Conservation (phyloP, 2,113 vertebrate species). For the Mus pahari region DNA sequence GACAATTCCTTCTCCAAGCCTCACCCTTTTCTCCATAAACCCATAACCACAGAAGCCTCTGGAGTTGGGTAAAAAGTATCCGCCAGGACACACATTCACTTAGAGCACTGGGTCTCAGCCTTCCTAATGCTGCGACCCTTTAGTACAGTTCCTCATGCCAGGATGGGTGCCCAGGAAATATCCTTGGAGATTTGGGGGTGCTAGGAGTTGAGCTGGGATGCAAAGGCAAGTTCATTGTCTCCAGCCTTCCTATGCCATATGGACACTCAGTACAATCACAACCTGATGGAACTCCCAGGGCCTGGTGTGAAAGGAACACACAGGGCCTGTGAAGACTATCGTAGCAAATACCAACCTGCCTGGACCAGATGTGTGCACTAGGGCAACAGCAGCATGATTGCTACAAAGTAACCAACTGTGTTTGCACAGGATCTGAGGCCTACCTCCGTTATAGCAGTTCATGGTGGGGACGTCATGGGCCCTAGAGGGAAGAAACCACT, state of each 20-base stretch:
- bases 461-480: background rate
- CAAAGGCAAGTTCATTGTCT: background rate
- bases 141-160: no score
- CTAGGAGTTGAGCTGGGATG: background rate
- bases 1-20: rapidly evolving
- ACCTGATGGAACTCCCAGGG: rapidly evolving
- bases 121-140: background rate
- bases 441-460: background rate
- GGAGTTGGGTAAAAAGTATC: rapidly evolving
- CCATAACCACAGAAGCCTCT: rapidly evolving
- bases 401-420: background rate
- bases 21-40: rapidly evolving
- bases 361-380: no score
- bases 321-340: rapidly evolving
- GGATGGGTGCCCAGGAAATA: background rate
- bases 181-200: background rate
- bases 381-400: background rate
- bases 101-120: background rate
- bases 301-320: background rate
- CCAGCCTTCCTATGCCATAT: background rate
- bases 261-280: background rate
- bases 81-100: rapidly evolving
- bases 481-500: no score
- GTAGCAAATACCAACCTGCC: background rate
- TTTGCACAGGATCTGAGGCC: background rate